Percentiles rank a stretch among this genome's conserved stretches.
phyloP scores from a whole-genome alignment of 1,140 invertebrate species.

The Araneus ventricosus region DNA sequence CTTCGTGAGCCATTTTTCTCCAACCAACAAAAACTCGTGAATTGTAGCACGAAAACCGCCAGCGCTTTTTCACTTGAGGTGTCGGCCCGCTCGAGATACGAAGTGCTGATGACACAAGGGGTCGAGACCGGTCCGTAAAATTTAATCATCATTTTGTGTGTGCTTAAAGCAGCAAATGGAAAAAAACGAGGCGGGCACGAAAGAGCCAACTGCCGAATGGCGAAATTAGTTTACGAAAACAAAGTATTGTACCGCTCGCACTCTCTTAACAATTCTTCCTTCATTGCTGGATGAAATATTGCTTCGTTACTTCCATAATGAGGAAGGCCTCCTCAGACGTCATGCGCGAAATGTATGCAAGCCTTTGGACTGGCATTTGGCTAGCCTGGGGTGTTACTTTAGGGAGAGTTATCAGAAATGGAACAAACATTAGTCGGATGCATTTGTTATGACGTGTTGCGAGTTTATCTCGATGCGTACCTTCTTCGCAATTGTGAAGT shows the following conservation, averaged over 20 bases:
- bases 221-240: slow-evolving; percentile 70
- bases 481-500: background rate
- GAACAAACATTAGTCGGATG: background rate
- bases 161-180: slow-evolving; percentile 63
- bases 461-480: background rate
- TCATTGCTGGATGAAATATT: slow-evolving; percentile 49
- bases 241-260: slow-evolving; percentile 59
- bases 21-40: slow-evolving; percentile 65
- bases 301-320: slow-evolving; percentile 44
- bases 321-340: background rate
- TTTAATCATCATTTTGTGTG: slow-evolving; percentile 68
- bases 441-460: background rate
- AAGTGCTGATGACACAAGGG: slow-evolving; percentile 62
- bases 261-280: background rate
- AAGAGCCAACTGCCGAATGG: slow-evolving; percentile 33
- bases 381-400: background rate
- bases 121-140: slow-evolving; percentile 63
- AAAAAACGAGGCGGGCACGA: slow-evolving; percentile 70
- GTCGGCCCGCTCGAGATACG: slow-evolving; percentile 41
- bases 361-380: background rate
- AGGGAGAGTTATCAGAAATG: background rate
- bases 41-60: slow-evolving; percentile 70
- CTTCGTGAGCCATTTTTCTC: slow-evolving; percentile 70
- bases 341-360: slow-evolving; percentile 6
- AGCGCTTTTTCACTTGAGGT: slow-evolving; percentile 65